These are phyloP conservation scores for Trissoscelio sp. DNA, from an alignment of 2,888 invertebrate genomes.

Conservation along the genomic window DNA sequence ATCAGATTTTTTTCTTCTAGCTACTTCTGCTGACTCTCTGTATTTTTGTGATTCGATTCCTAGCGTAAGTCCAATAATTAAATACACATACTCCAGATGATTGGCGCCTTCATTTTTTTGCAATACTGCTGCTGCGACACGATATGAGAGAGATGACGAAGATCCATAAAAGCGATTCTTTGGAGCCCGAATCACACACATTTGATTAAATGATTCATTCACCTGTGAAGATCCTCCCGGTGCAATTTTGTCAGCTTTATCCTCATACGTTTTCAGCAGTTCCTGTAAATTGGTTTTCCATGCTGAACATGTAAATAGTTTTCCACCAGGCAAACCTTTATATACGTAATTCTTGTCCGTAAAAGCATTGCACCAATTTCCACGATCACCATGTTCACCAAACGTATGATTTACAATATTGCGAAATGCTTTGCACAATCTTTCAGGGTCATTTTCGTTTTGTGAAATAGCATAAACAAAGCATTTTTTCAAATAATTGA, in stretches of 20 bases:
- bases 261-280: slow-evolving; percentile 37
- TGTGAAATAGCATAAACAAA: slow-evolving; percentile 19
- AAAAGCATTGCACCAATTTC: slow-evolving; percentile 27
- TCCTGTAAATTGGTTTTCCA: slow-evolving; percentile 17
- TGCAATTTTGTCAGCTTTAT: slow-evolving; percentile 47
- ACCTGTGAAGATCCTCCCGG: slow-evolving; percentile 62
- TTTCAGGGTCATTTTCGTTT: slow-evolving; percentile 9
- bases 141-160: slow-evolving; percentile 43
- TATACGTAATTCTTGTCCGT: neutral
- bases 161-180: slow-evolving; percentile 59
- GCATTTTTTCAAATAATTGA: slow-evolving; percentile 35
- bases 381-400: slow-evolving; percentile 8
- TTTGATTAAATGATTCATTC: slow-evolving; percentile 62
- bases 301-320: slow-evolving; percentile 20
- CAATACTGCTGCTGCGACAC: slow-evolving; percentile 53
- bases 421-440: neutral
- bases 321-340: slow-evolving; percentile 39
- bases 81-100: too few species aligned
- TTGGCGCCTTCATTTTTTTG: slow-evolving; percentile 57
- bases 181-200: slow-evolving; percentile 53
- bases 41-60: too few species aligned
- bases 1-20: too few species aligned
- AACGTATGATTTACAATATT: slow-evolving; percentile 30
- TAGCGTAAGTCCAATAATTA: too few species aligned
- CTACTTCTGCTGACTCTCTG: too few species aligned